These are phyloP conservation scores for Eurytoma adleriae DNA, from an alignment of 2,888 invertebrate genomes.

Conservation along the genomic window DNA sequence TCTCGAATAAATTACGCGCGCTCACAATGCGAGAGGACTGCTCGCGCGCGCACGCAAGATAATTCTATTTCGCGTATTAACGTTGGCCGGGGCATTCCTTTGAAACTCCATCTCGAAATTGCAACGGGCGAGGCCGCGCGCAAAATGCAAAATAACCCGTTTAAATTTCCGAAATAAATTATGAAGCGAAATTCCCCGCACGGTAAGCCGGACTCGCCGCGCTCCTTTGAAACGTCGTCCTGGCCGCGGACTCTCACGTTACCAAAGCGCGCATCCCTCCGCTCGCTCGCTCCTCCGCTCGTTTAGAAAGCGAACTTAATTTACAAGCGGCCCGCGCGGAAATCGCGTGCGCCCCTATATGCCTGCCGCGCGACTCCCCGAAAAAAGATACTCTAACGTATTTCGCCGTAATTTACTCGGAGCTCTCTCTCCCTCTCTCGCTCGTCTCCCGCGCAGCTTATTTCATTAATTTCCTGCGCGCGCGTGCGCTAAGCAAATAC, in stretches of 20 bases:
- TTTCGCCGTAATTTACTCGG: not conserved
- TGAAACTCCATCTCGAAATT: slow-evolving; percentile 54
- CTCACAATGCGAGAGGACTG: not conserved
- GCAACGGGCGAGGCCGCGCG: slow-evolving; percentile 29
- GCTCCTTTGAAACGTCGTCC: slow-evolving; percentile 40
- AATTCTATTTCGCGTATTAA: slow-evolving; percentile 56
- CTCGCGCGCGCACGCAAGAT: slow-evolving; percentile 36
- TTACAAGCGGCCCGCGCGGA: slow-evolving; percentile 47
- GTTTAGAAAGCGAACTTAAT: slow-evolving; percentile 57
- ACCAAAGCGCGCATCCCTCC: slow-evolving; percentile 50
- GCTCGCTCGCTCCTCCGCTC: slow-evolving; percentile 1
- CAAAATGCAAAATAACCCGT: slow-evolving; percentile 56
- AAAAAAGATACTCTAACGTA: slow-evolving; percentile 27
- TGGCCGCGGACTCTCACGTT: slow-evolving; percentile 33
- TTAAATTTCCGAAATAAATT: slow-evolving; percentile 57
- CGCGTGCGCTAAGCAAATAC: not conserved
- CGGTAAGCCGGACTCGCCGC: slow-evolving; percentile 12
- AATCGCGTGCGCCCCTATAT: slow-evolving; percentile 23
- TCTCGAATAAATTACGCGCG: slow-evolving; percentile 49
- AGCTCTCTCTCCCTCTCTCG: too few species aligned
- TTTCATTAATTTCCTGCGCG: slow-evolving; percentile 32
- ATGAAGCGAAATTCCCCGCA: slow-evolving; percentile 35
- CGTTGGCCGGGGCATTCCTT: slow-evolving; percentile 41
- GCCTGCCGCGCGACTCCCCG: not conserved
- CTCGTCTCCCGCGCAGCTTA: not conserved